Evolutionary conservation across 2,797 vertebrate genomes (phyloP).

Genomic region (Anguilla marmorata): DNA sequence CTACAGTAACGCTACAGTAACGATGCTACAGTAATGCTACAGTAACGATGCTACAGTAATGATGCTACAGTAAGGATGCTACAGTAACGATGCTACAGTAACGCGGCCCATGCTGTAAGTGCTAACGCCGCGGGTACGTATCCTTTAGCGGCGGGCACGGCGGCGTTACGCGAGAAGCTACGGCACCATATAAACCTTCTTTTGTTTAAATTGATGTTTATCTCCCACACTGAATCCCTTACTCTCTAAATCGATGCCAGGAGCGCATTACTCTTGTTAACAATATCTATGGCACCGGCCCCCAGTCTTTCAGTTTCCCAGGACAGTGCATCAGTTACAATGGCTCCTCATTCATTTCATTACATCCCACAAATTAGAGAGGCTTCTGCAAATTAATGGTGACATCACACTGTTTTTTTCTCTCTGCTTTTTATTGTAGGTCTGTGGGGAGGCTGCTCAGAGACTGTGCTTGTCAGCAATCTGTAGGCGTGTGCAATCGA

Average conservation of each 20-base stretch:
- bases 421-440: not conserved
- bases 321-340: not conserved
- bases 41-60: no score
- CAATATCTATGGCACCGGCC: not conserved
- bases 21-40: no score
- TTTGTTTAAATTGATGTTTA: slow-evolving; percentile 11
- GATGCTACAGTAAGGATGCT: no score
- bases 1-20: no score
- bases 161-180: not conserved
- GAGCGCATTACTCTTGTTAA: not conserved
- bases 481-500: not conserved
- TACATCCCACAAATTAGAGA: slow-evolving; percentile 10
- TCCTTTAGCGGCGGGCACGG: not conserved
- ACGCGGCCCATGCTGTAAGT: not conserved
- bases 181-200: not conserved
- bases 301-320: not conserved
- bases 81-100: not conserved
- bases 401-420: not conserved
- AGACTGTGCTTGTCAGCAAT: not conserved
- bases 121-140: not conserved
- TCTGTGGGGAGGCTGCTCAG: not conserved
- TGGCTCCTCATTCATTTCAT: not conserved
- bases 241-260: not conserved
- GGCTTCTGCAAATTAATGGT: slow-evolving; percentile 1
- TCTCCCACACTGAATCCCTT: slow-evolving; percentile 8